These are phyloP conservation scores for Lobophora halterata DNA, from an alignment of 2,888 invertebrate species.

Conservation along the genomic window DNA sequence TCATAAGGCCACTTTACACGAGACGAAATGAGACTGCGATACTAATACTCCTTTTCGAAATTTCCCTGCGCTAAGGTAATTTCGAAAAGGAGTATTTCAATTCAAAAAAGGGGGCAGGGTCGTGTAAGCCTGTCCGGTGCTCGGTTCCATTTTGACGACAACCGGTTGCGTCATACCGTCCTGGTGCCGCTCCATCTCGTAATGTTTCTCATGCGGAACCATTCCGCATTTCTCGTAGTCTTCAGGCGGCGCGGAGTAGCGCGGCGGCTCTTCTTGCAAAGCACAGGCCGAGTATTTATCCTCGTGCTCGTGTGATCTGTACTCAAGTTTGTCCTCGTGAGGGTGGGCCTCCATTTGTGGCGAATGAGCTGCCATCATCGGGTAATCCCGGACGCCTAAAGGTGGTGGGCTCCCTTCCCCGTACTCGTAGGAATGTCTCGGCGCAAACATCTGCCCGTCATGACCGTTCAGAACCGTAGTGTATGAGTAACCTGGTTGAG, in stretches of 20 bases:
- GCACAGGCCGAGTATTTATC: conserved; percentile 73
- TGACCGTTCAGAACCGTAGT: conserved; percentile 86
- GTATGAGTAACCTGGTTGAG: conserved; percentile 82
- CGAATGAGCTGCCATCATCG: conserved; percentile 83
- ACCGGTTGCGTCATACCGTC: conserved; percentile 64
- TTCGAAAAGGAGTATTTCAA: conserved; percentile 83
- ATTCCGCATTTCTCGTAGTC: conserved; percentile 83
- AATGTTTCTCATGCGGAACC: conserved; percentile 72
- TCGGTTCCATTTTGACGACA: conserved; percentile 82
- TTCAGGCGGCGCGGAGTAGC: conserved; percentile 80
- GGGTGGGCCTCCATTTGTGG: conserved; percentile 79
- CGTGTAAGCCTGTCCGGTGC: conserved; percentile 81
- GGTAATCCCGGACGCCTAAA: conserved; percentile 82
- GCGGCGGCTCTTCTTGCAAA: conserved; percentile 72
- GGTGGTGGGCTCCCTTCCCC: conserved; percentile 84
- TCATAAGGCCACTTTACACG: too few species aligned
- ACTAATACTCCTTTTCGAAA: conserved; percentile 77
- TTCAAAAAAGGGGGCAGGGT: conserved; percentile 90
- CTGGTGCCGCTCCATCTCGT: conserved; percentile 68
- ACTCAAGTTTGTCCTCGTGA: conserved; percentile 74
- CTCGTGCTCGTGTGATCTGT: conserved; percentile 68
- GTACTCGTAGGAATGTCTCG: conserved; percentile 82
- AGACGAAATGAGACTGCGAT: too few species aligned
- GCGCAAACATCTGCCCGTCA: conserved; percentile 87
- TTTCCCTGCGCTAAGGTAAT: conserved; percentile 67